Conservation (phyloP, 37 sponge, comb jelly and placozoan species). For the Lycopodina hypogea region DNA sequence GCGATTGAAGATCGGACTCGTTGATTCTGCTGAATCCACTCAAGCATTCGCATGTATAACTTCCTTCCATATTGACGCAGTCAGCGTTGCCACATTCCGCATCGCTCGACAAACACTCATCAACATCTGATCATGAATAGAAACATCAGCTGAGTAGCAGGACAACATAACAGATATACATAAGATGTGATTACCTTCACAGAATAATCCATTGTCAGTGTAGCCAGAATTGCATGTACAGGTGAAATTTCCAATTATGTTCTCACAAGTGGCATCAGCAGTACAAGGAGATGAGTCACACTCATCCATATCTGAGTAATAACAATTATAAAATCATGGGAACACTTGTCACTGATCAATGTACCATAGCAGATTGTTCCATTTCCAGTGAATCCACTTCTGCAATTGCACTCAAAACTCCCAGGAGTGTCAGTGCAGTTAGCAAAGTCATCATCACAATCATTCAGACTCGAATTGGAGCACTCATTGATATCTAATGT, state of each 20-base stretch:
- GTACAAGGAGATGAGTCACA: too few species aligned
- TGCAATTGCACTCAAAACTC: slow-evolving; percentile 31
- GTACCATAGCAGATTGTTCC: slow-evolving; percentile 8
- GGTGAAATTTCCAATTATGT: not conserved
- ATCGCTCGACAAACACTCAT: not conserved
- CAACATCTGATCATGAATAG: not conserved
- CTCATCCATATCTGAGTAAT: too few species aligned
- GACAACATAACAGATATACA: too few species aligned
- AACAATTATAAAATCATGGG: too few species aligned
- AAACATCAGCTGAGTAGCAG: not conserved
- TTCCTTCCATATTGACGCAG: not conserved
- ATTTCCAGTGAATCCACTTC: slow-evolving; percentile 25
- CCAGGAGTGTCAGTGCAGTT: slow-evolving; percentile 42
- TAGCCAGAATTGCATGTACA: slow-evolving; percentile 30
- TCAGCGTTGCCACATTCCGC: not conserved
- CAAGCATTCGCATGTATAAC: not conserved
- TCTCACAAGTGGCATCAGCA: not conserved
- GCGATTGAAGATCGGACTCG: not conserved
- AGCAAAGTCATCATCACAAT: slow-evolving; percentile 7
- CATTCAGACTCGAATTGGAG: not conserved
- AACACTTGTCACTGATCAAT: not conserved
- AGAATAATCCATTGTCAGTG: not conserved
- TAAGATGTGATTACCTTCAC: too few species aligned
- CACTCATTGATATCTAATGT: slow-evolving; percentile 38
- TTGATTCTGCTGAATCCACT: not conserved